Evolutionary conservation across 2,113 vertebrate species (phyloP).

Genomic region (Alouatta palliata): DNA sequence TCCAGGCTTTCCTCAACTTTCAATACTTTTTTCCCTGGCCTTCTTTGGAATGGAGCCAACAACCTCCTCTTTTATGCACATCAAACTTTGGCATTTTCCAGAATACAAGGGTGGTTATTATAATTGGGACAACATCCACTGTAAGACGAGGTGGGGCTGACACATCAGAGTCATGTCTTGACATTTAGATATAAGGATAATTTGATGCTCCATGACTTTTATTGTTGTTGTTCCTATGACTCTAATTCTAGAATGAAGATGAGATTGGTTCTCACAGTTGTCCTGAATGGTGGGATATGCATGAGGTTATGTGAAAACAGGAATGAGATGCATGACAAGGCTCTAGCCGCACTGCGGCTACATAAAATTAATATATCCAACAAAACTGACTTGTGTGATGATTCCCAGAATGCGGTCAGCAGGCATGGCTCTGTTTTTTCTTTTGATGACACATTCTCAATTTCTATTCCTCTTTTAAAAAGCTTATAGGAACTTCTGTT

Average conservation of each 20-base stretch:
- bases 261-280: not conserved
- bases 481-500: not conserved
- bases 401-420: not conserved
- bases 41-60: not conserved
- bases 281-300: not conserved
- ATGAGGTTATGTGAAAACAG: not conserved
- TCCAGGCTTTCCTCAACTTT: not conserved
- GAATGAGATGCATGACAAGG: not conserved
- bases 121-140: not conserved
- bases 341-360: too few species aligned
- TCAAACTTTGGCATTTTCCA: not conserved
- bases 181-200: not conserved
- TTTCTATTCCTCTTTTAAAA: not conserved
- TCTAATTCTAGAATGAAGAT: not conserved
- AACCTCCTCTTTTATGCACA: not conserved
- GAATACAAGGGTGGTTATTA: not conserved
- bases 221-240: not conserved
- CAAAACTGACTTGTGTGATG: not conserved
- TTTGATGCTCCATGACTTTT: not conserved
- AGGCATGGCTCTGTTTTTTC: not conserved
- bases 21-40: not conserved
- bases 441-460: not conserved
- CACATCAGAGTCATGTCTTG: not conserved
- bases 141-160: not conserved
- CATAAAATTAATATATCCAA: not conserved